Evolutionary conservation across 2,888 invertebrate species (phyloP), one percentile per base, ranked within the genome.

Genomic region (Scaptomyza caliginosa): DNA sequence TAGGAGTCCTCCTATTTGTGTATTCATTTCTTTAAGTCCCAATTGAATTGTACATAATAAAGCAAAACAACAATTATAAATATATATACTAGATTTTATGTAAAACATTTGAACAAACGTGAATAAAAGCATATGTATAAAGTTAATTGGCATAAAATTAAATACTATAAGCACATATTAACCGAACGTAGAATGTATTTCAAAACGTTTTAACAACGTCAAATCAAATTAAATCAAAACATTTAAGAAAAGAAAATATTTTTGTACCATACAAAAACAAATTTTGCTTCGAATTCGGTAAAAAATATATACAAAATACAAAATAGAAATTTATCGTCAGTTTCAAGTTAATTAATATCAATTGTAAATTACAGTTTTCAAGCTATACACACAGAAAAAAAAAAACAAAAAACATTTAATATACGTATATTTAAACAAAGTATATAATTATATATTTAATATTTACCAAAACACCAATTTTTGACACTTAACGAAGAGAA

Each of bases 261-360:
- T 78, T 78, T 78, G 78, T 78, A 78, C 78, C 59, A 77, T 81
- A 78, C 46, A 55, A 56, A 77, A 77, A 78, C 46, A 55, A 56
- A 71, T 66, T 64, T 63, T 70, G 74, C 62, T 74, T 48, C 66
- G 59, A 65, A 51, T 73, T 67, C 50, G 60, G n/a, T n/a, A n/a
- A 42, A 51, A 51, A 49, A 43, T 19, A 57, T 38, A 51, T 1
- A 3, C 11, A 0, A 42, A 8, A 38, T 28, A 38, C 23, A 50
- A 55, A 39, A 36, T 49, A 34, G 13, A 32, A 32, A 68, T 51
- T 45, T 48, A 55, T 54, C 36, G 51, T 49, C 52, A 48, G 58
- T 65, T 62, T 46, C 34, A 57, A 60, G 26, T 52, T 54, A 67
- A 71, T 38, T 45, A 49, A 74, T 66, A 66, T 62, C 64, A 60